Conservation (phyloP, 2,113 vertebrate species). For the Jacana jacana region DNA sequence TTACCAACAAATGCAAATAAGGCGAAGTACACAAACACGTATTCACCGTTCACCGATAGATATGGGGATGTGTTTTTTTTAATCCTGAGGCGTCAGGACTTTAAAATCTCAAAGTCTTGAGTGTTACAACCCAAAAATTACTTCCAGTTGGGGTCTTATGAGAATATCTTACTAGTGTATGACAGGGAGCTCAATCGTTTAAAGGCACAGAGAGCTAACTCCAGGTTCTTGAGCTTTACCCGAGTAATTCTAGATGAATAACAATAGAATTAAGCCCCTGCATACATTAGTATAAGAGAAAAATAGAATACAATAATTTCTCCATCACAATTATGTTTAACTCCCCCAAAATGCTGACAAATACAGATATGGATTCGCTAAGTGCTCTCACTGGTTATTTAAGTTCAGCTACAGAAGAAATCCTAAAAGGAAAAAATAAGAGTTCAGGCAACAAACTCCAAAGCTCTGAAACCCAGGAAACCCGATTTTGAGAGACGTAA, state of each 20-base stretch:
- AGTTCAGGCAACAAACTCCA: not conserved
- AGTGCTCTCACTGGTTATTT: not conserved
- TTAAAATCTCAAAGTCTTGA: constrained; percentile 34
- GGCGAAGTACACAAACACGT: not conserved
- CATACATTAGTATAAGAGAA: not conserved
- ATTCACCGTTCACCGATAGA: constrained; percentile 15
- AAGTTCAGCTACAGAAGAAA: not conserved
- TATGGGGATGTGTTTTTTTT: not conserved
- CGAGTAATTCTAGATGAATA: not conserved
- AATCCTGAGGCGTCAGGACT: constrained; percentile 45
- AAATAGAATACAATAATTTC: constrained; percentile 29
- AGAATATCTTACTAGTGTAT: constrained; percentile 13
- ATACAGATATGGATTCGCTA: not conserved
- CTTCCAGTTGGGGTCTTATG: constrained; percentile 9
- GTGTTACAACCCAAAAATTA: constrained; percentile 41
- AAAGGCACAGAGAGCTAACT: constrained; percentile 15
- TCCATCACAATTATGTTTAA: not conserved
- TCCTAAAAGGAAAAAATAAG: not conserved
- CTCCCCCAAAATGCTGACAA: not conserved
- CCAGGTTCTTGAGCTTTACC: not conserved
- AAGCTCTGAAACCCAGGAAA: not conserved
- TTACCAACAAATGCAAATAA: constrained; percentile 68
- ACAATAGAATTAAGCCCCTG: not conserved
- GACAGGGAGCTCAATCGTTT: not conserved
- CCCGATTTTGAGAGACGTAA: not conserved